These are phyloP conservation scores for Siniperca scherzeri DNA, from an alignment of 2,797 vertebrate species.

Conservation along the genomic window DNA sequence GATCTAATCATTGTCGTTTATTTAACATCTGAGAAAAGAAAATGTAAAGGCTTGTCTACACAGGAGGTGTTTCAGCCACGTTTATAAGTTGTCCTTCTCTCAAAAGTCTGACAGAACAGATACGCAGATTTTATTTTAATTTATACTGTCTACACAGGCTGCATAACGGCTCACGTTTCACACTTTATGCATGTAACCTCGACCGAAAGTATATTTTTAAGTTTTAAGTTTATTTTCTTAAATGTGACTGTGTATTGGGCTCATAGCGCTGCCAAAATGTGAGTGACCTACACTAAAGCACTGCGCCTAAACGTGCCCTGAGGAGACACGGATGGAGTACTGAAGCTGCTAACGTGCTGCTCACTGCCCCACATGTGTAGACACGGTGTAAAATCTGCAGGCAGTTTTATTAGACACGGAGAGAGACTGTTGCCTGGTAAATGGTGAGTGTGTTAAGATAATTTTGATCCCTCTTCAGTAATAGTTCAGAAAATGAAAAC, in stretches of 20 bases:
- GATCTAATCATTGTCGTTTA: not conserved
- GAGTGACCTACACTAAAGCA: not conserved
- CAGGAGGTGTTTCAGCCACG: not conserved
- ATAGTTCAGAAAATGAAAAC: not conserved
- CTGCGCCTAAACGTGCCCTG: not conserved
- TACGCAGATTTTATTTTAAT: too few species aligned
- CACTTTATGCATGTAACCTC: not conserved
- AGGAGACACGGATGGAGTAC: not conserved
- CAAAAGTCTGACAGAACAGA: not conserved
- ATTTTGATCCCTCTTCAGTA: not conserved
- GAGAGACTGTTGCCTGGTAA: not conserved
- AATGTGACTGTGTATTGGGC: not conserved
- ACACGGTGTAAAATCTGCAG: not conserved
- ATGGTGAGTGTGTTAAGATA: not conserved
- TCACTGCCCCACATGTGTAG: not conserved
- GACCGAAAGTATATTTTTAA: not conserved
- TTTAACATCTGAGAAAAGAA: not conserved
- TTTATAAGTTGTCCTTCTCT: not conserved
- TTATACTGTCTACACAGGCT: not conserved
- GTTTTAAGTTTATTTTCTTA: not conserved
- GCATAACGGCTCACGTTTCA: not conserved
- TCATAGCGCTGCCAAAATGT: not conserved
- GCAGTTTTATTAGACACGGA: not conserved
- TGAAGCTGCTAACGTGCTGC: not conserved
- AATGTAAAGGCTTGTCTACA: not conserved